Base-by-base conservation (phyloP, 1,140 invertebrate species). In the Zaprionus ornatus region DNA sequence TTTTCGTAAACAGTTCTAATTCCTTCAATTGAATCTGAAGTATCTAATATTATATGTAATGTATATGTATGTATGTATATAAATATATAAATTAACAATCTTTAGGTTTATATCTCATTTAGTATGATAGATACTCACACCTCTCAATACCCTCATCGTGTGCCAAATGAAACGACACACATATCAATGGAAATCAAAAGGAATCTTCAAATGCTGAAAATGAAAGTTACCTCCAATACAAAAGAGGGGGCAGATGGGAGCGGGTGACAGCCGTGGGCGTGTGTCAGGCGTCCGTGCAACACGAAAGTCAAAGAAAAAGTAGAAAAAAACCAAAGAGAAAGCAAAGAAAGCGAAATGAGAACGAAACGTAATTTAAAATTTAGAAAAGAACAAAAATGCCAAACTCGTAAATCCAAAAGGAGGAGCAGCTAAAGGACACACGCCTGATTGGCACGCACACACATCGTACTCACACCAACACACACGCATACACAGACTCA, bases 291-390 rank as follows among this genome's bases (percentile, higher is more conserved):
- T 25, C 60, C 32, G 55, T 57, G 52, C 50, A 40, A 60, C 37
- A 68, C 54, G 21, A 64, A 78, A 78, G 72, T 79, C 77, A 77
- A 42, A 64, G 65, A 54, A 52, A 62, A 45, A 57, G 62, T 48
- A 57, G 37, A 77, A 42, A 60, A 68, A 52, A 32, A n/a, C 12
- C 32, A 52, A 65, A 61, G 60, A 23, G 40, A 45, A 50, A 69
- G 37, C n/a, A 61, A 52, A 32, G 35, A 52, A 61, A 42, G 37
- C 19, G 40, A 62, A 77, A 62, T 45, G 62, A 54, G 52, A 74
- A 76, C 56, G 74, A 80, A 87, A 88, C 67, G 84, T 78, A 88
- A 87, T 87, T 87, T 87, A 88, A 87, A 87, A 88, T 87, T 80
- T 78, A 74, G 74, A 75, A 88, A 84, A 71, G 70, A 74, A 77